Percentiles rank a stretch among this genome's conserved stretches.
These are phyloP conservation scores for Siniperca chuatsi DNA, from an alignment of 2,113 vertebrate species.

Conservation along the genomic window DNA sequence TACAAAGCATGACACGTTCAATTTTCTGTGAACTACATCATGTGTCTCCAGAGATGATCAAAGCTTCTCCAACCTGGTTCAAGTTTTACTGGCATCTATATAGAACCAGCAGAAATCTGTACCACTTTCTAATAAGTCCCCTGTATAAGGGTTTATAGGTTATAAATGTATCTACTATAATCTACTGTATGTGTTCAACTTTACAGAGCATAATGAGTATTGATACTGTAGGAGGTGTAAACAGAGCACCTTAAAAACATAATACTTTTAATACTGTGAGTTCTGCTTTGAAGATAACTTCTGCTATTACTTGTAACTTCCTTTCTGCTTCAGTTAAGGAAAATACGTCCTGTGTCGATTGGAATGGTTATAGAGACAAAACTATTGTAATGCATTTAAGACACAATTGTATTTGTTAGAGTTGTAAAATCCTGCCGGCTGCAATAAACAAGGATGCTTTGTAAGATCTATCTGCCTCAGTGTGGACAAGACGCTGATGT, in stretches of 20 bases:
- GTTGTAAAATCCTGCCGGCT: conserved; percentile 18
- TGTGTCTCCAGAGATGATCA: background rate
- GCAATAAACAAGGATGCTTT: background rate
- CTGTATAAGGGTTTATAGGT: too few relatives aligned
- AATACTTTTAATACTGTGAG: conserved; percentile 3
- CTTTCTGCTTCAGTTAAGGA: conserved; percentile 13
- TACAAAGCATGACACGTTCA: background rate
- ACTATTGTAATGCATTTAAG: background rate
- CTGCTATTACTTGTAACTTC: background rate
- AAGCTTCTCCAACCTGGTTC: conserved; percentile 1
- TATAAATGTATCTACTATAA: too few relatives aligned
- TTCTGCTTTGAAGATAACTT: background rate
- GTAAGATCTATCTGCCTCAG: background rate
- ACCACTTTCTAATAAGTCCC: too few relatives aligned
- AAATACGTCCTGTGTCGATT: background rate
- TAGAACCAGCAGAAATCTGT: too few relatives aligned
- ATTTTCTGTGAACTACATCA: background rate
- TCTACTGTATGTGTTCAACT: background rate
- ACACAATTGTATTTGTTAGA: background rate
- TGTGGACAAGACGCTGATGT: background rate
- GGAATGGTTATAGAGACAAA: conserved; percentile 1
- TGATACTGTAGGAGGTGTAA: conserved; percentile 29
- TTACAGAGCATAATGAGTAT: background rate
- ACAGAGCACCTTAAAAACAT: conserved; percentile 20
- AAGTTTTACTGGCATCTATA: background rate